phyloP scores from a whole-genome alignment of 2,113 vertebrate species.

The Blennius ocellaris region DNA sequence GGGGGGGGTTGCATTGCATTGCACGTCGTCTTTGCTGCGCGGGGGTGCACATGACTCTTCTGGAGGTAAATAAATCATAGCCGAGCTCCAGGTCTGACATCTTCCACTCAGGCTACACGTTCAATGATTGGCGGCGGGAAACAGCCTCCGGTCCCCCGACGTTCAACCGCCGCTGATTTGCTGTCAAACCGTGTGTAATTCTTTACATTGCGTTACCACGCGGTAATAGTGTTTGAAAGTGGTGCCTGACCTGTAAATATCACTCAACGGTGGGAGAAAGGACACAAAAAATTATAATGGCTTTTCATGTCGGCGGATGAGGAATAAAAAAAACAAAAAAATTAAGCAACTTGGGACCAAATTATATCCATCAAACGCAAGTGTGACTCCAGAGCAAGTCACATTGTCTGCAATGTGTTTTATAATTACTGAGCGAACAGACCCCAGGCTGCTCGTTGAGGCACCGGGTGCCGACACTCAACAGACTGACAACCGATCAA shows the following conservation, averaged over 20 bases:
- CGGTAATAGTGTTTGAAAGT: constrained; percentile 22
- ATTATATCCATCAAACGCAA: constrained; percentile 21
- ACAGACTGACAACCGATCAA: no score
- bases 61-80: constrained; percentile 67
- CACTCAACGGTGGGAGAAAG: constrained; percentile 21
- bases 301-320: neutral
- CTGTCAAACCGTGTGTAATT: constrained; percentile 28
- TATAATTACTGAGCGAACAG: constrained; percentile 34
- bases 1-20: constrained; percentile 1
- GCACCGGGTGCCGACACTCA: no score
- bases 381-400: neutral
- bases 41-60: constrained; percentile 7
- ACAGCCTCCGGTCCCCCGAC: constrained; percentile 18
- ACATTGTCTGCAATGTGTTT: neutral
- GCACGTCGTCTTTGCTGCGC: neutral
- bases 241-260: constrained; percentile 31
- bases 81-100: constrained; percentile 43
- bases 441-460: neutral
- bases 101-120: constrained; percentile 51
- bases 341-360: neutral
- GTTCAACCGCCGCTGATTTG: constrained; percentile 45
- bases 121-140: constrained; percentile 54
- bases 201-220: constrained; percentile 28
- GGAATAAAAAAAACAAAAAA: neutral
- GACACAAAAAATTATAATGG: constrained; percentile 11